Evolutionary conservation across 2,797 vertebrate species (phyloP).

Genomic region (Calcarius lapponicus): DNA sequence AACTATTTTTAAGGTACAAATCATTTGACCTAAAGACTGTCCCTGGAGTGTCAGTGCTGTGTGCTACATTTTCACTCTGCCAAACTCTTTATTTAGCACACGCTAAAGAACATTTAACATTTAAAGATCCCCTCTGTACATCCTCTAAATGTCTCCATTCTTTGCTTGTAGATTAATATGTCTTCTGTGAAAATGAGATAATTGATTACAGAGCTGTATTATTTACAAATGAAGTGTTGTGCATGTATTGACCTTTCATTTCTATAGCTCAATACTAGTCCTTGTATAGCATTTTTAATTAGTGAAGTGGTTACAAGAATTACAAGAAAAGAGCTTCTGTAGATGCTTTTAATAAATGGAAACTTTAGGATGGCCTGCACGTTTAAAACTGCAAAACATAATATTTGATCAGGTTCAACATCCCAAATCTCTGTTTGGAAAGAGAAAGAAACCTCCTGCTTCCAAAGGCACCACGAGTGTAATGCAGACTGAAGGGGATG

Average conservation of each 20-base stretch:
- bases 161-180: slow-evolving; percentile 71
- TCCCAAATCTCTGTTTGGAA: neutral
- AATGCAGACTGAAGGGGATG: neutral
- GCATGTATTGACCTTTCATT: slow-evolving; percentile 76
- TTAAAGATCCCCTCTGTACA: slow-evolving; percentile 68
- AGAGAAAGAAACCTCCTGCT: neutral
- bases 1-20: slow-evolving; percentile 57
- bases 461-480: neutral
- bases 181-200: slow-evolving; percentile 75
- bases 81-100: slow-evolving; percentile 65
- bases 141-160: slow-evolving; percentile 67
- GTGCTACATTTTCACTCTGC: slow-evolving; percentile 30
- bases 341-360: neutral
- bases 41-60: slow-evolving; percentile 24
- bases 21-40: slow-evolving; percentile 65
- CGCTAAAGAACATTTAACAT: slow-evolving; percentile 67
- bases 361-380: neutral
- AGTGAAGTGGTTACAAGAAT: slow-evolving; percentile 18
- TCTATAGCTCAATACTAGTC: slow-evolving; percentile 62
- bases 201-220: slow-evolving; percentile 76
- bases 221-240: slow-evolving; percentile 75
- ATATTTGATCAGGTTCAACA: neutral
- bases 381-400: neutral
- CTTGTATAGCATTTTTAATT: slow-evolving; percentile 62
- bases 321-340: neutral